Evolutionary conservation across 2,888 invertebrate species (phyloP), one percentile per base, ranked within the genome.

Genomic region (Cetonia aurata): DNA sequence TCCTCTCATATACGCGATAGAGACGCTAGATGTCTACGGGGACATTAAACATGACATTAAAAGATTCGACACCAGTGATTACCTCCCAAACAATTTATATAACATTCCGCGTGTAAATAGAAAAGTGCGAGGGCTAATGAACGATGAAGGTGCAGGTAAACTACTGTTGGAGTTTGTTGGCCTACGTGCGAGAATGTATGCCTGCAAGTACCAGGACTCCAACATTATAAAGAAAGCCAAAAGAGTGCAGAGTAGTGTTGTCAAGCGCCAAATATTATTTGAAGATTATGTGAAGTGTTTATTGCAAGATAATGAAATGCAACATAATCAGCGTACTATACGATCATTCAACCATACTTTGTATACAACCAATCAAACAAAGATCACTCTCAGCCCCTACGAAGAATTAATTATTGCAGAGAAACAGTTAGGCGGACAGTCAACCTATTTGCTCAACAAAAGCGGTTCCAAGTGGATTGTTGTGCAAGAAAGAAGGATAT

Each of bases 61-160:
- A 1, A 3, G 37, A 1, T 83, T 82, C 73, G 82, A 83, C 74
- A 80, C 79, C 41, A 79, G 78, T 6, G 76, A 78, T 68, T 80
- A 78, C 71, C 33, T 67, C 8, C 6, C 46, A 8, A 56, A 75
- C 60, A 81, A 81, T 75, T 8, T 62, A 8, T 79, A 77, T 65
- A 59, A 71, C 9, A 77, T 80, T 31, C 75, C 76, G 0, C 65
- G 65, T 67, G 75, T 48, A 4, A 78, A 77, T 67, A 53, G 12
- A 12, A 46, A 25, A 13, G 75, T 79, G 1, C 17, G 77, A 0
- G 79, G 81, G 6, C 55, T 79, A 33, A 78, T 80, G 75, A 80
- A 81, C 71, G 80, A 80, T 74, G 80, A 82, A 67, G 74, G 72
- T 42, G 74, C 76, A 19, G 79, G 80, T 3, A 67, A 71, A 69